Percentiles rank a stretch among this genome's conserved stretches.
Conservation (phyloP, 2,797 vertebrate species). For the Clarias fuscus region DNA sequence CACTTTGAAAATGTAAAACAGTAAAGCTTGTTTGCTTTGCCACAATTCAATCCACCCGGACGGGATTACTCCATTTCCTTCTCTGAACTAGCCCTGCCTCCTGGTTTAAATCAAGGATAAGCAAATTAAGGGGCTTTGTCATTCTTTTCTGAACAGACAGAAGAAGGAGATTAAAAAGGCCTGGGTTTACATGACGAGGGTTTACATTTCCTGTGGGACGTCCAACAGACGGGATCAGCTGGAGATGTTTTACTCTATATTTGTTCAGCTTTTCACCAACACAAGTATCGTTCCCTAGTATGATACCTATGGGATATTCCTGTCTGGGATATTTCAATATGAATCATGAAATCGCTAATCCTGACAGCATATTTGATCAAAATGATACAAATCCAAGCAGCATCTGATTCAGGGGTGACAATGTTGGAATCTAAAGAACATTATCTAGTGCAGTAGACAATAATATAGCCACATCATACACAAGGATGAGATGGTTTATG, state of each 20-base stretch:
- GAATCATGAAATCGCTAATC: slow-evolving; percentile 26
- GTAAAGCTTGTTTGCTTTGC: slow-evolving; percentile 61
- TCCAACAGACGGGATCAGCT: slow-evolving; percentile 51
- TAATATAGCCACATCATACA: neutral
- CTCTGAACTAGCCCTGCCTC: slow-evolving; percentile 53
- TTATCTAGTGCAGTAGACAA: slow-evolving; percentile 1
- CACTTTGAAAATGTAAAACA: slow-evolving; percentile 60
- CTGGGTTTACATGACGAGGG: slow-evolving; percentile 53
- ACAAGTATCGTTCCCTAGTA: slow-evolving; percentile 36
- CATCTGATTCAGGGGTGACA: neutral
- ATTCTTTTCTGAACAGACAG: slow-evolving; percentile 58
- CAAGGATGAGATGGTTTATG: slow-evolving; percentile 8
- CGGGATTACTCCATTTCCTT: slow-evolving; percentile 62
- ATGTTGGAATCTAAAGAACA: slow-evolving; percentile 3
- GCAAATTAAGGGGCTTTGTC: slow-evolving; percentile 63
- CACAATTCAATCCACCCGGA: slow-evolving; percentile 62
- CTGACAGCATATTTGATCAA: neutral
- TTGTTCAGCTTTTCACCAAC: slow-evolving; percentile 49
- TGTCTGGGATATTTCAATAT: slow-evolving; percentile 19
- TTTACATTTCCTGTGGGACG: slow-evolving; percentile 43
- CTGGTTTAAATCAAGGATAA: slow-evolving; percentile 64
- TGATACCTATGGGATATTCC: slow-evolving; percentile 31
- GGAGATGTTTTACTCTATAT: slow-evolving; percentile 56
- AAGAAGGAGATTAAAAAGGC: slow-evolving; percentile 58
- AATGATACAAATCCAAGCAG: neutral